Evolutionary conservation across 2,888 invertebrate species (phyloP).

Genomic region (Andricus curvator): DNA sequence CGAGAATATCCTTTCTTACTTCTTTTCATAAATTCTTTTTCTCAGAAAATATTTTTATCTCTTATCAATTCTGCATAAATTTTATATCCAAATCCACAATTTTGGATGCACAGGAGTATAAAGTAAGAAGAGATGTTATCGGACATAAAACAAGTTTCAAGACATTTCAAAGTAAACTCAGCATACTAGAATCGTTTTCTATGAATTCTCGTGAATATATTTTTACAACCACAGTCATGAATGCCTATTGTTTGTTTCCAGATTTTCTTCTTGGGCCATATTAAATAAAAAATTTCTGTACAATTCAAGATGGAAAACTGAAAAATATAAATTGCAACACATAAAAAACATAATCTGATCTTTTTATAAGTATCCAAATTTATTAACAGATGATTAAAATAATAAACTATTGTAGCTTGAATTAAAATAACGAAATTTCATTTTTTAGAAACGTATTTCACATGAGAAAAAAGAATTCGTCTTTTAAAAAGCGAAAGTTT

Average conservation of each 20-base stretch:
- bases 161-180: not conserved
- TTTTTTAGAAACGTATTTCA: not conserved
- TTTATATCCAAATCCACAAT: not conserved
- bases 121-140: not conserved
- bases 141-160: not conserved
- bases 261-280: not conserved
- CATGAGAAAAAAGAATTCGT: not conserved
- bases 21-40: not conserved
- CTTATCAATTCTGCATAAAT: not conserved
- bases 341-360: not conserved
- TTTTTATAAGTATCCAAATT: too few species aligned
- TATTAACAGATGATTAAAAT: too few species aligned
- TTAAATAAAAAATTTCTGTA: not conserved
- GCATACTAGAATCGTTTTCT: not conserved
- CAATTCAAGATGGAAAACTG: not conserved
- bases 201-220: not conserved
- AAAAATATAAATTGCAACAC: not conserved
- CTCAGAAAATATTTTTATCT: not conserved
- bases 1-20: not conserved
- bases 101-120: not conserved
- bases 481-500: not conserved
- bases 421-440: not conserved
- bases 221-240: not conserved
- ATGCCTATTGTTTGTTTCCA: not conserved
- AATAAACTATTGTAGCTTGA: not conserved